Evolutionary conservation across 1,140 invertebrate genomes (phyloP).

Genomic region (Arion vulgaris): DNA sequence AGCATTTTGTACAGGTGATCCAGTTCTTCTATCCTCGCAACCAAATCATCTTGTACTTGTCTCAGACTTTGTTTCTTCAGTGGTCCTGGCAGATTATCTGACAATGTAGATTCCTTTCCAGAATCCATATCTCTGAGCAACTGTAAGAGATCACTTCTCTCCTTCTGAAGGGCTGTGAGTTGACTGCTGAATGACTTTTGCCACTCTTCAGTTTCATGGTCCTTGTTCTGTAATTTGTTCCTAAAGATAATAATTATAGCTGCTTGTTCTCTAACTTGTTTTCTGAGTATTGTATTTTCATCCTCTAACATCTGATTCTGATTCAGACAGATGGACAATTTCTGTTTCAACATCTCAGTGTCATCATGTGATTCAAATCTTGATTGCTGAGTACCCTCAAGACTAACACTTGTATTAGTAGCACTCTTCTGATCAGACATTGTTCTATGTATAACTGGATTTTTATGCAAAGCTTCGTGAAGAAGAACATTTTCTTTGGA

Average conservation of each 20-base stretch:
- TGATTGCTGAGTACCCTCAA: background rate
- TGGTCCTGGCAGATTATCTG: background rate
- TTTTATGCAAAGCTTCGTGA: slow-evolving; percentile 57
- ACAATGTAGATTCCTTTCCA: background rate
- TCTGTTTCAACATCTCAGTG: slow-evolving; percentile 17
- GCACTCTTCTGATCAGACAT: background rate
- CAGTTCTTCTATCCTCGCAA: slow-evolving; percentile 53
- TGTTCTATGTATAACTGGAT: slow-evolving; percentile 27
- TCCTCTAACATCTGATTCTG: slow-evolving; percentile 54
- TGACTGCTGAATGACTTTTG: slow-evolving; percentile 43
- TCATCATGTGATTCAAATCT: background rate
- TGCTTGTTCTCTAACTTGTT: slow-evolving; percentile 60
- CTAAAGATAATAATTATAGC: slow-evolving; percentile 53
- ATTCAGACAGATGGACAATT: slow-evolving; percentile 43
- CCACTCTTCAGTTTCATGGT: slow-evolving; percentile 14
- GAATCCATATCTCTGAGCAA: slow-evolving; percentile 31
- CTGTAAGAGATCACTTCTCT: slow-evolving; percentile 60
- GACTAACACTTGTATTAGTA: background rate
- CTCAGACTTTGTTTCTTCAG: slow-evolving; percentile 11
- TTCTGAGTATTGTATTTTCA: slow-evolving; percentile 58
- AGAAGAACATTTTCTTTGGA: slow-evolving; percentile 61
- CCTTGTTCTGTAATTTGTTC: slow-evolving; percentile 43
- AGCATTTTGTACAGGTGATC: slow-evolving; percentile 48
- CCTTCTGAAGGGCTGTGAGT: slow-evolving; percentile 61
- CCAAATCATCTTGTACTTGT: slow-evolving; percentile 50